phyloP scores from a whole-genome alignment of 2,113 vertebrate species.

The Chaetodon auriga region DNA sequence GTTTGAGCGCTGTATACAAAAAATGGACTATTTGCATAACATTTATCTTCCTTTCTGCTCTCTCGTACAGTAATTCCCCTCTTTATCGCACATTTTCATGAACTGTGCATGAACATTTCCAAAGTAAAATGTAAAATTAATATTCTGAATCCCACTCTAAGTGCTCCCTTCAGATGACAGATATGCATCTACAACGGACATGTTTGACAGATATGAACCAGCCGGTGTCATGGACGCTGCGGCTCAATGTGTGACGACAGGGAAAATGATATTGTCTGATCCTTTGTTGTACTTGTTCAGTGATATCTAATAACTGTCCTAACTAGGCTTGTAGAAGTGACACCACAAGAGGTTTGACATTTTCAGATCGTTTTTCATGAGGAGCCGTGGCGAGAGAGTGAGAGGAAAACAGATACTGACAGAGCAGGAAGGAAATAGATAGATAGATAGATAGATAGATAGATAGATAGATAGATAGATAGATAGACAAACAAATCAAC shows the following conservation, averaged over 20 bases:
- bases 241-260: constrained; percentile 31
- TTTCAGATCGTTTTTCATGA: constrained; percentile 28
- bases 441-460: constrained; percentile 1
- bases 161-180: neutral
- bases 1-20: neutral
- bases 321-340: constrained; percentile 52
- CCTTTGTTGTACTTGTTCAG: constrained; percentile 43
- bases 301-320: constrained; percentile 57
- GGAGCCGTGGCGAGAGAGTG: neutral
- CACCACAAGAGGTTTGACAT: constrained; percentile 65
- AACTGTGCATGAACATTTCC: neutral
- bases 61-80: neutral
- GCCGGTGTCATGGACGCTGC: constrained; percentile 25
- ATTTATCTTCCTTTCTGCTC: neutral
- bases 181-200: neutral
- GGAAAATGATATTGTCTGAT: constrained; percentile 32
- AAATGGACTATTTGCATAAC: neutral
- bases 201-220: neutral
- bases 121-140: neutral
- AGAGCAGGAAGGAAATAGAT: neutral
- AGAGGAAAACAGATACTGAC: neutral
- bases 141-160: constrained; percentile 2
- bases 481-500: constrained; percentile 20
- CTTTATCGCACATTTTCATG: neutral
- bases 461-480: constrained; percentile 20